Percentiles rank a stretch among this genome's conserved stretches.
phyloP scores from a whole-genome alignment of 2,888 invertebrate genomes.

The Gryllus longicercus region DNA sequence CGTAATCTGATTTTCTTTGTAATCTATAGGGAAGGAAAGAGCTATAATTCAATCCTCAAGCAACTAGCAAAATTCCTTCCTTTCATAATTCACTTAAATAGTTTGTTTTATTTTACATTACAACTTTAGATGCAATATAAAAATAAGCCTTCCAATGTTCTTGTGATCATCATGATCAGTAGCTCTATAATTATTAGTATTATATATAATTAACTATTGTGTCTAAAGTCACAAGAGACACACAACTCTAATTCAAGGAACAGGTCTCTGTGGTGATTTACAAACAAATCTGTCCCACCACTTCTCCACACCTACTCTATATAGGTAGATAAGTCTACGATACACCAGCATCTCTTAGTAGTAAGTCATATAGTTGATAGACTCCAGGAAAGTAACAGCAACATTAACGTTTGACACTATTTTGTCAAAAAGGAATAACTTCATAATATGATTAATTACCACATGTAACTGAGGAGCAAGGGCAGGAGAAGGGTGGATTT shows the following conservation, averaged over 20 bases:
- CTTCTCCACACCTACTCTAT: constrained; percentile 30
- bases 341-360: constrained; percentile 30
- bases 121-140: constrained; percentile 34
- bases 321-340: constrained; percentile 24
- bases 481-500: constrained; percentile 23
- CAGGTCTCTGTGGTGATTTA: constrained; percentile 27
- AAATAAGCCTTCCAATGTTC: constrained; percentile 35
- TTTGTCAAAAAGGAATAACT: constrained; percentile 29
- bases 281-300: constrained; percentile 26
- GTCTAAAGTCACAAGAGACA: constrained; percentile 28
- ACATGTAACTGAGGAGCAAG: constrained; percentile 31
- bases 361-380: constrained; percentile 33
- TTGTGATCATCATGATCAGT: constrained; percentile 11
- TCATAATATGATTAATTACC: constrained; percentile 32
- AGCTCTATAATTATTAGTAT: constrained; percentile 18
- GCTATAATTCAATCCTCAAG: background rate
- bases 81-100: constrained; percentile 17
- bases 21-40: background rate
- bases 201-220: constrained; percentile 25
- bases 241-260: constrained; percentile 30
- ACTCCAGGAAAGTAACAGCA: constrained; percentile 38
- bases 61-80: constrained; percentile 2
- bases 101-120: constrained; percentile 6
- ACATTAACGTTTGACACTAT: constrained; percentile 35
- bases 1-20: constrained; percentile 1